Percentiles rank a stretch among this genome's conserved stretches.
These are phyloP conservation scores for Dysidea cf. avara DNA, from an alignment of 37 sponge, comb jelly and placozoan genomes.

Conservation along the genomic window DNA sequence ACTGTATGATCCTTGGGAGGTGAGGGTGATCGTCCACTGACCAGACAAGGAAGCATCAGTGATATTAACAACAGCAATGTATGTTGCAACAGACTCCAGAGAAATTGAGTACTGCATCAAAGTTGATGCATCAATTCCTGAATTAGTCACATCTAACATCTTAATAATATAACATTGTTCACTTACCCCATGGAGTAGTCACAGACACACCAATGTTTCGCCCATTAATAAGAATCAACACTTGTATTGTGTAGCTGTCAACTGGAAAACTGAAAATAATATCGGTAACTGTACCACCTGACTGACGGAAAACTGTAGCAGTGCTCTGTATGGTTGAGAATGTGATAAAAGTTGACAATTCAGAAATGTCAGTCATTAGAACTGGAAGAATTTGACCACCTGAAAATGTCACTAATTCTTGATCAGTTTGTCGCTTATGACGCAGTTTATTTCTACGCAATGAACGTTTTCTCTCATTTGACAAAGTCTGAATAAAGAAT, in stretches of 20 bases:
- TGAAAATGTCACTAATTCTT: constrained; percentile 21
- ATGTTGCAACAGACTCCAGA: not conserved
- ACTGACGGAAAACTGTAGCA: constrained; percentile 4
- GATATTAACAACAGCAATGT: constrained; percentile 27
- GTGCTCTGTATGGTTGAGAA: constrained; percentile 2
- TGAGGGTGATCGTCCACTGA: constrained; percentile 9
- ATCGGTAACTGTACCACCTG: not conserved
- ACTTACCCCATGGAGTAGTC: constrained; percentile 19
- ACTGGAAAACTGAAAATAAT: not conserved
- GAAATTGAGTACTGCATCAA: not conserved
- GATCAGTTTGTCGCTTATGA: constrained; percentile 5
- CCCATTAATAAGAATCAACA: constrained; percentile 13
- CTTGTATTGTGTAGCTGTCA: not conserved
- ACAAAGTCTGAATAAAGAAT: no score
- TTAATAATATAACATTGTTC: no score
- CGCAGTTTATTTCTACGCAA: not conserved
- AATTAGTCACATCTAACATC: no score
- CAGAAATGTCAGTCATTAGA: not conserved
- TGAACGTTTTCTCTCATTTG: no score
- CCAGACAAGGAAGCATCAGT: constrained; percentile 18
- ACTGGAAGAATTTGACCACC: constrained; percentile 33
- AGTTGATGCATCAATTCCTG: no score
- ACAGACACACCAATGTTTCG: not conserved
- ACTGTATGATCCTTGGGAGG: constrained; percentile 13
- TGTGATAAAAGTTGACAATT: constrained; percentile 19